Conservation (phyloP, 2,797 vertebrate genomes). For the Pachyuromys duprasi region DNA sequence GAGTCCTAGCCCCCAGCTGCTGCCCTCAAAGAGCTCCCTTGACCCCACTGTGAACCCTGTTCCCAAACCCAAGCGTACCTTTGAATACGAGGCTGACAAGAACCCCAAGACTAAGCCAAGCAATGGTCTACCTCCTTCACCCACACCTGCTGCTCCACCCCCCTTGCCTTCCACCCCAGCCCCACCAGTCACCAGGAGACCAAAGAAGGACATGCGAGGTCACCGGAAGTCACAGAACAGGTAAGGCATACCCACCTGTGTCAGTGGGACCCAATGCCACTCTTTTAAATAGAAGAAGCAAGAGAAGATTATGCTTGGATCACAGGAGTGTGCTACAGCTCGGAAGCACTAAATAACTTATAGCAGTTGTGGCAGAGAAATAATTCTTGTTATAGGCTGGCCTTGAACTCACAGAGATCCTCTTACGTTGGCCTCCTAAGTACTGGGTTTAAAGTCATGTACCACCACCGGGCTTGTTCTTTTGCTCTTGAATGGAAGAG, state of each 20-base stretch:
- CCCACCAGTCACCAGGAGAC: constrained; percentile 90
- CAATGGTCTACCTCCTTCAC: constrained; percentile 95
- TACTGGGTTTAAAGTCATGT: background rate
- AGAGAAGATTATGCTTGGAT: background rate
- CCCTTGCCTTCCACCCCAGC: constrained; percentile 95
- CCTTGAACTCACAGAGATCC: background rate
- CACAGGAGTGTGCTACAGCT: background rate
- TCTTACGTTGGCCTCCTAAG: background rate
- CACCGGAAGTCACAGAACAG: constrained; percentile 93
- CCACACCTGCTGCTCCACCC: constrained; percentile 91
- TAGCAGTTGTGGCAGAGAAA: background rate
- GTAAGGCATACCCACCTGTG: constrained; percentile 85
- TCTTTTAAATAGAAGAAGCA: background rate
- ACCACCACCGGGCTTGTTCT: background rate
- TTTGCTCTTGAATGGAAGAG: background rate
- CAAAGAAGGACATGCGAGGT: constrained; percentile 90
- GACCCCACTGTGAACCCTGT: constrained; percentile 94
- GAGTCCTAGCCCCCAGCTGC: constrained; percentile 87
- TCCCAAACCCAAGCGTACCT: constrained; percentile 99
- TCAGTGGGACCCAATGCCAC: background rate
- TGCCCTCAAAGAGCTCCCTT: constrained; percentile 85
- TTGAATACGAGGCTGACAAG: constrained; percentile 97
- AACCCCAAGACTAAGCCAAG: constrained; percentile 91
- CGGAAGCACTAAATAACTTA: background rate
- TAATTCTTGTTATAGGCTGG: background rate